Conservation (phyloP, 2,113 vertebrate species). For the Melierax canorus region DNA sequence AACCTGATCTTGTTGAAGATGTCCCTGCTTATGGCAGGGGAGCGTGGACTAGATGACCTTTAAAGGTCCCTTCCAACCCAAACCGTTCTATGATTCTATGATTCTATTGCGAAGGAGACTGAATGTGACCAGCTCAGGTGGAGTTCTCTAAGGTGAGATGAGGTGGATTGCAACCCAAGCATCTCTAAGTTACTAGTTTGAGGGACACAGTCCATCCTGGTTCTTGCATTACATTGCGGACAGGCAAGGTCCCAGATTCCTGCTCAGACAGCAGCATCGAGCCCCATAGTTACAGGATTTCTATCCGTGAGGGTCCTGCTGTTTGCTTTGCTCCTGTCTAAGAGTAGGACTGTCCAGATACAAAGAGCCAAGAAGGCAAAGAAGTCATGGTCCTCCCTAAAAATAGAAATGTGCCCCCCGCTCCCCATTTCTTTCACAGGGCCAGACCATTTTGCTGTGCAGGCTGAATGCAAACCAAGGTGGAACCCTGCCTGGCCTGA, state of each 20-base stretch:
- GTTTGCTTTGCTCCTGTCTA: background rate
- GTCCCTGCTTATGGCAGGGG: background rate
- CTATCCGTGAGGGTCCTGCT: background rate
- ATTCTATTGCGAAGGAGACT: background rate
- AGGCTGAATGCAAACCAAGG: background rate
- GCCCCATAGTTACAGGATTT: background rate
- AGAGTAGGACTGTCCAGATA: background rate
- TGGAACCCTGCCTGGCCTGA: background rate
- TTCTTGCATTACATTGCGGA: background rate
- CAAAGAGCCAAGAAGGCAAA: background rate
- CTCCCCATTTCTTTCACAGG: background rate
- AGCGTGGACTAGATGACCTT: background rate
- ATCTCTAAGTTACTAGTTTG: background rate
- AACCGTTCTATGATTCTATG: background rate
- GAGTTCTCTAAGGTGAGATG: background rate
- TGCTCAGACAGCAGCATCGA: background rate
- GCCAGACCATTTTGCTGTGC: background rate
- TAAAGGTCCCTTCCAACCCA: background rate
- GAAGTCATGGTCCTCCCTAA: background rate
- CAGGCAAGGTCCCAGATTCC: background rate
- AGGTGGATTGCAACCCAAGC: background rate
- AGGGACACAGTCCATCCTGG: background rate
- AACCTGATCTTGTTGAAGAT: background rate
- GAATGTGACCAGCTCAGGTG: background rate
- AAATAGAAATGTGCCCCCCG: fast-evolving